These are phyloP conservation scores for Alectura lathami DNA, from an alignment of 2,113 vertebrate species.

Conservation along the genomic window DNA sequence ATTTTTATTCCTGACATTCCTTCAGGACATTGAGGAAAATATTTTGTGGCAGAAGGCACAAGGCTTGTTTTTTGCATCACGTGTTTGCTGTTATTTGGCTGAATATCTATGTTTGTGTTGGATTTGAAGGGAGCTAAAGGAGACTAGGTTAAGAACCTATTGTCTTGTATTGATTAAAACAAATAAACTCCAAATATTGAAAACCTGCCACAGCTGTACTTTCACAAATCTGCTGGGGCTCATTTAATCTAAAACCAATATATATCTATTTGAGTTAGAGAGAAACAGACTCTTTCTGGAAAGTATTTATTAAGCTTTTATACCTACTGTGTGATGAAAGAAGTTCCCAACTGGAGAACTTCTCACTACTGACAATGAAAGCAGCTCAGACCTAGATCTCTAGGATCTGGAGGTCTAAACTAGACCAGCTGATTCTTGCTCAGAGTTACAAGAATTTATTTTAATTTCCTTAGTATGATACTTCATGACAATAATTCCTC, in stretches of 20 bases:
- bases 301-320: background rate
- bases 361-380: background rate
- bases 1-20: background rate
- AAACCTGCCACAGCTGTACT: background rate
- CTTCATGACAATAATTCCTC: background rate
- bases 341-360: background rate
- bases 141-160: background rate
- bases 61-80: background rate
- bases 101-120: background rate
- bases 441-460: background rate
- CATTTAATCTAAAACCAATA: background rate
- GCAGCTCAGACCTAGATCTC: background rate
- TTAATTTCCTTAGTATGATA: background rate
- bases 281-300: background rate
- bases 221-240: background rate
- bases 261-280: background rate
- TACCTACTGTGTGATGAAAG: background rate
- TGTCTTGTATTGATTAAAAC: background rate
- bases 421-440: background rate
- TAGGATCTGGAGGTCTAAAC: background rate
- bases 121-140: background rate
- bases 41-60: background rate
- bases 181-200: background rate
- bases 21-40: background rate
- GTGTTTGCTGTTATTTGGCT: background rate